These are phyloP conservation scores for Mastomys coucha DNA, from an alignment of 2,113 vertebrate genomes.

Conservation along the genomic window DNA sequence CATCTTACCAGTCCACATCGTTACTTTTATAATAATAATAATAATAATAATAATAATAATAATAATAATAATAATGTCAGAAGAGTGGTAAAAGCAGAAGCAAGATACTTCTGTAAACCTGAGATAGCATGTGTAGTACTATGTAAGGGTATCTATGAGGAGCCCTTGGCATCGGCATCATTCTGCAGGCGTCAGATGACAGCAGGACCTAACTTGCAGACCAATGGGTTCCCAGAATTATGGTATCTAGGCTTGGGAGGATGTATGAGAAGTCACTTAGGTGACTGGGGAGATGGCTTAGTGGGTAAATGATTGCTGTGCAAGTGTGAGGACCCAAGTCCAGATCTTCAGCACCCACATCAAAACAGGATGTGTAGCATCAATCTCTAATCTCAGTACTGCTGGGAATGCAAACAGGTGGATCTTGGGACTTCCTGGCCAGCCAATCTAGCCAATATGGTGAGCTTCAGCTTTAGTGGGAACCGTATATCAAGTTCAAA, in stretches of 20 bases:
- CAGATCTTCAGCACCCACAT: neutral
- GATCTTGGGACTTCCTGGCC: neutral
- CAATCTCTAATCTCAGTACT: neutral
- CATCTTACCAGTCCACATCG: neutral
- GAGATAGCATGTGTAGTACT: neutral
- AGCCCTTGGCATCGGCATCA: neutral
- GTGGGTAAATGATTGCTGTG: too few species aligned
- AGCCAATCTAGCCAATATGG: neutral
- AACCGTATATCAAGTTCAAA: neutral
- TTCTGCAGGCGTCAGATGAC: neutral
- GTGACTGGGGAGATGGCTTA: neutral
- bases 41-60: neutral
- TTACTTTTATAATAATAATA: neutral
- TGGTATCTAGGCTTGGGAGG: neutral
- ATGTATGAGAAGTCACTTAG: slow-evolving; percentile 4
- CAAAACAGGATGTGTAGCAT: neutral
- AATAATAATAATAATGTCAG: neutral
- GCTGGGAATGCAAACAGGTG: neutral
- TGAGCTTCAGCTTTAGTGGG: too few species aligned
- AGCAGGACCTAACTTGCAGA: neutral
- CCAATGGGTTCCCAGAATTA: neutral
- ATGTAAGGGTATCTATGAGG: neutral
- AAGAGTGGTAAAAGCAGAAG: neutral
- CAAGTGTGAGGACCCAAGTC: neutral
- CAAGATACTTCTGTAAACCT: neutral